phyloP scores from a whole-genome alignment of 2,113 vertebrate genomes.

The Megaceryle torquata region DNA sequence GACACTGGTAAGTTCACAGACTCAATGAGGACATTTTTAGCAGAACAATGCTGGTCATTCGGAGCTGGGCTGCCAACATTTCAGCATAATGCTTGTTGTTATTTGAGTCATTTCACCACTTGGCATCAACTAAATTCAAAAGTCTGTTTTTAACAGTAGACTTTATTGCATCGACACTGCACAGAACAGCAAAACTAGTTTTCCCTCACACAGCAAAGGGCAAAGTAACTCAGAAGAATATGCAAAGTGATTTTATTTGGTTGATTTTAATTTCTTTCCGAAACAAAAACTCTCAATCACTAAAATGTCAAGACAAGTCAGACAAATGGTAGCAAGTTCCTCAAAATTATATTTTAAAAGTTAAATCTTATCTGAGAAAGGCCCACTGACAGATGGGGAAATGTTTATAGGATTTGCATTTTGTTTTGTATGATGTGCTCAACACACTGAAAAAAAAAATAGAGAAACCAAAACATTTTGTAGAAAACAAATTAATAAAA shows the following conservation, averaged over 20 bases:
- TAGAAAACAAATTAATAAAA: neutral
- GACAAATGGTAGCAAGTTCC: constrained; percentile 24
- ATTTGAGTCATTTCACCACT: constrained; percentile 43
- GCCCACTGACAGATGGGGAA: neutral
- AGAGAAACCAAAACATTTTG: neutral
- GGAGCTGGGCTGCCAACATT: constrained; percentile 7
- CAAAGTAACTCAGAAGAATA: constrained; percentile 58
- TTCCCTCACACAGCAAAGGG: constrained; percentile 41
- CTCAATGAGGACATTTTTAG: neutral
- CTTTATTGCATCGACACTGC: constrained; percentile 46
- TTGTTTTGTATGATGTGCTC: neutral
- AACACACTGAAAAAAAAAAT: neutral
- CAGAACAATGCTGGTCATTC: constrained; percentile 6
- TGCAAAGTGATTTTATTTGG: constrained; percentile 24
- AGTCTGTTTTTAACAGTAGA: constrained; percentile 20
- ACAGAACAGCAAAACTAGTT: constrained; percentile 41
- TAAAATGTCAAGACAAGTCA: constrained; percentile 64
- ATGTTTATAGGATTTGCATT: neutral
- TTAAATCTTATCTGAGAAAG: constrained; percentile 33
- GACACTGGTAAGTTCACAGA: neutral
- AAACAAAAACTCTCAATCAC: constrained; percentile 43
- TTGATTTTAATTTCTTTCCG: constrained; percentile 53
- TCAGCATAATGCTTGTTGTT: neutral
- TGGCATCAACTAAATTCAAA: constrained; percentile 45
- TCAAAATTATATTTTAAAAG: constrained; percentile 31